Evolutionary conservation across 2,888 invertebrate species (phyloP), one percentile per base, ranked within the genome.

Genomic region (Sinhomidia bicolor): DNA sequence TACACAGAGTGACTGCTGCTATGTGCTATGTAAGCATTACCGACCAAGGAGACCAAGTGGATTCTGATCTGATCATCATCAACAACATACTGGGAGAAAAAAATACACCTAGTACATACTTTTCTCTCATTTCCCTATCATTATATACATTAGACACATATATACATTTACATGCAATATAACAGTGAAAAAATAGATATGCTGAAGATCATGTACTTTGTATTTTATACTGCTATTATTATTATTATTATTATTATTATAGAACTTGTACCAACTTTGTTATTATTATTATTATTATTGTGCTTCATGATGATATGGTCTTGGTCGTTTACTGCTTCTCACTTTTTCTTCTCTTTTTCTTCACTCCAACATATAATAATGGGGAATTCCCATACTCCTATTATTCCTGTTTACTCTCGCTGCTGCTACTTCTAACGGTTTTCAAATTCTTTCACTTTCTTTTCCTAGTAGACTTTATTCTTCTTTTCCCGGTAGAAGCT

Each of bases 11-110:
- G 4, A 41, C 41, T 32, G 74, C 74, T 47, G 74, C 74, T 47
- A 10, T n/a, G 26, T 74, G 65, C 68, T 57, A 41, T 41, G 41
- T 41, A 44, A 65, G 62, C 44, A 62, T 44, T 20, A 26, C 51
- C 26, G 81, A 26, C 51, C 26, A 65, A 81, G 65, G 29, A 62
- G 51, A 81, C 41, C 60, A 29, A 57, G 29, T 47, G 47, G 81
- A 81, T 62, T 81, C 81, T 65, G 81, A 65, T 81, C 62, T 65
- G 81, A 81, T 81, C 81, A 65, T 81, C 54, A 83, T 71, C 83
- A 74, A 36, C 68, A 82, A 12, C 51, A 83, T 71, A 36, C n/a
- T 71, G 68, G 65, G 32, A 80, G 51, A 60, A 80, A 80, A 76
- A 51, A 60, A 79, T 36, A 76, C 47, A 79, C 57, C 79, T 60